A percentile compares a stretch with the other conserved stretches of the same genome.
Evolutionary conservation across 2,113 vertebrate species (phyloP).

Genomic region (Bufo gargarizans): DNA sequence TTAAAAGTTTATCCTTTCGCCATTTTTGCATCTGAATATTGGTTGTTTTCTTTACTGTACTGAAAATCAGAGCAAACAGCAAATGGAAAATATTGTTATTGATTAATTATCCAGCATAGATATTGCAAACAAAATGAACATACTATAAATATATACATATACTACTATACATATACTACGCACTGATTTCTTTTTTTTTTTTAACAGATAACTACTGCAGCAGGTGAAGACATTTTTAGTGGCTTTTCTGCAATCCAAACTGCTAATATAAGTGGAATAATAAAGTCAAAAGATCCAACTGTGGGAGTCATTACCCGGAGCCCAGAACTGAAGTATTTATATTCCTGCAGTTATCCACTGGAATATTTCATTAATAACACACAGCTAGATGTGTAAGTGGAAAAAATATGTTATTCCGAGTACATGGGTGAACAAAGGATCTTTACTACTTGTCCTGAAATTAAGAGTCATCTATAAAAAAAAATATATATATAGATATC

Average conservation of each 20-base stretch:
- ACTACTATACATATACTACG: too few relatives aligned
- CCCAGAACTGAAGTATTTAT: conserved; percentile 71
- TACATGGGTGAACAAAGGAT: too few relatives aligned
- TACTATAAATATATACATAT: neutral
- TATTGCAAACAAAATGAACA: neutral
- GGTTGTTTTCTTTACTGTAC: too few relatives aligned
- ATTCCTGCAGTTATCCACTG: conserved; percentile 74
- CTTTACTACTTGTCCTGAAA: too few relatives aligned
- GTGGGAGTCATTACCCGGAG: conserved; percentile 70
- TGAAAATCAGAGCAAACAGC: too few relatives aligned
- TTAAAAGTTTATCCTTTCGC: too few relatives aligned
- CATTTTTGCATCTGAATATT: too few relatives aligned
- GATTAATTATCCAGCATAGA: too few relatives aligned
- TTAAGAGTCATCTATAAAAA: too few relatives aligned
- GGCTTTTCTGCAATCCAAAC: conserved; percentile 73
- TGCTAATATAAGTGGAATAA: conserved; percentile 69
- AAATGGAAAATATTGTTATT: too few relatives aligned
- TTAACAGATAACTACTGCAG: conserved; percentile 63
- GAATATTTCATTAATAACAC: conserved; percentile 77
- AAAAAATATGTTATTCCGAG: neutral
- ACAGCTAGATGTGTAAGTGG: conserved; percentile 70
- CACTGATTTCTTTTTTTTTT: neutral
- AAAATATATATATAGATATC: neutral
- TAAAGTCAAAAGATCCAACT: conserved; percentile 69
- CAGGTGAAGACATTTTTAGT: conserved; percentile 67